Percentiles rank a stretch among this genome's conserved stretches.
Evolutionary conservation across 2,888 invertebrate species (phyloP).

Genomic region (Thera obeliscata): DNA sequence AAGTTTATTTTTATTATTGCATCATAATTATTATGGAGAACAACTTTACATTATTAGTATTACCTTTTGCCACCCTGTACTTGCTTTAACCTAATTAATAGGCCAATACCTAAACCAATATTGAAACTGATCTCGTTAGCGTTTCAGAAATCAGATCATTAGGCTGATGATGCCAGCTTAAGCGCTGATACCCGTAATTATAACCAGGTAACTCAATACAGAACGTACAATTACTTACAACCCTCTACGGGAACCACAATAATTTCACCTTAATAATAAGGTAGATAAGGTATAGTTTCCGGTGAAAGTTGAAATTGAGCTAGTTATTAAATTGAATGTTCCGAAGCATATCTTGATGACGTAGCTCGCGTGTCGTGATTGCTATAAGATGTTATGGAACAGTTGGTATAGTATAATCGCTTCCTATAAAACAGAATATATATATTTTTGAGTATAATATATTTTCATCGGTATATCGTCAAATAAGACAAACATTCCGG

Average conservation of each 20-base stretch:
- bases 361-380: slow-evolving; percentile 52
- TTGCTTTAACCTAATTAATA: slow-evolving; percentile 26
- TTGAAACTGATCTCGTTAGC: slow-evolving; percentile 41
- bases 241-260: slow-evolving; percentile 12
- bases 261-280: slow-evolving; percentile 12
- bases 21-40: no score
- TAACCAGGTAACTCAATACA: slow-evolving; percentile 64
- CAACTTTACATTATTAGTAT: no score
- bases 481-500: no score
- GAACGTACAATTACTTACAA: slow-evolving; percentile 49
- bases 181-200: slow-evolving; percentile 66
- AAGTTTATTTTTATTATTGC: no score
- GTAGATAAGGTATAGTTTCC: slow-evolving; percentile 32
- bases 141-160: slow-evolving; percentile 59
- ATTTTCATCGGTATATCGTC: no score
- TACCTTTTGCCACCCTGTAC: neutral
- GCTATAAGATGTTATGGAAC: slow-evolving; percentile 31
- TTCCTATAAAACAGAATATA: slow-evolving; percentile 2
- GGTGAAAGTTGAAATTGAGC: slow-evolving; percentile 37
- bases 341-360: slow-evolving; percentile 56
- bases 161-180: slow-evolving; percentile 66
- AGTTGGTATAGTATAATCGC: slow-evolving; percentile 9
- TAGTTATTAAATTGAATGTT: slow-evolving; percentile 57
- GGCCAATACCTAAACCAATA: neutral
- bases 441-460: slow-evolving; percentile 3